Base-by-base conservation (phyloP, 2,113 vertebrate species). In the Ornithorhynchus anatinus region DNA sequence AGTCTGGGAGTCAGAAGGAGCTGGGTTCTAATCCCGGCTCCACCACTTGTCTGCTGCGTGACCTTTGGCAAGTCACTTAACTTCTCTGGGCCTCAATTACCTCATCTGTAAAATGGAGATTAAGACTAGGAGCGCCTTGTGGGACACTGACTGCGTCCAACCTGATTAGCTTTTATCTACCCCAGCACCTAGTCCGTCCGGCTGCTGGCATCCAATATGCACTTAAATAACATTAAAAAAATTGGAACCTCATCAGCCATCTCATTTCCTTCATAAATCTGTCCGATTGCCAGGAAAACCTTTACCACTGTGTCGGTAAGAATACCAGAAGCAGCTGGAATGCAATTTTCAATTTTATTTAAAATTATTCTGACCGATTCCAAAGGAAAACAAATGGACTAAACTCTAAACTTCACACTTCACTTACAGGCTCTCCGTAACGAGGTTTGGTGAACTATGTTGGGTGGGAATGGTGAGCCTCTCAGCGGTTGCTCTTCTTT, bases 371-470 rank as follows among this genome's bases (percentile, higher is more conserved):
- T 42, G 38, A 13, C 39, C 81, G 59, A 39, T 47, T 23, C 22
- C 14, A 23, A 22, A 23, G 19, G 23, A 53, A 42, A 67, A 29
- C n/a, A 33, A 10, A 43, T 8, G 4, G 16, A 37, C n/a, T 3
- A 56, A 25, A 33, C 1, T 4, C 17, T 71, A 64, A 27, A 50
- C 25, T 7, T 29, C 47, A 50, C 33, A 52, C 32, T 44, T 67
- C 59, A 90, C 96, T 92, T 90, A 99, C 98, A 92, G 10, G 93
- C 92, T 74, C 94, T 96, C 73, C 93, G 93, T 69, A 91, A 72
- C 57, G 95, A 60, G 45, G 91, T 86, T 16, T 94, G 95, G 78
- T 94, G 89, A 40, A 91, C 76, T 12, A 94, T 2, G 48, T 69
- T 92, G 33, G 93, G 68, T 35, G 92, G 77, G 56, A 92, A 75